Evolutionary conservation across 2,797 vertebrate species (phyloP).

Genomic region (Gymnoscopelus microlampas): DNA sequence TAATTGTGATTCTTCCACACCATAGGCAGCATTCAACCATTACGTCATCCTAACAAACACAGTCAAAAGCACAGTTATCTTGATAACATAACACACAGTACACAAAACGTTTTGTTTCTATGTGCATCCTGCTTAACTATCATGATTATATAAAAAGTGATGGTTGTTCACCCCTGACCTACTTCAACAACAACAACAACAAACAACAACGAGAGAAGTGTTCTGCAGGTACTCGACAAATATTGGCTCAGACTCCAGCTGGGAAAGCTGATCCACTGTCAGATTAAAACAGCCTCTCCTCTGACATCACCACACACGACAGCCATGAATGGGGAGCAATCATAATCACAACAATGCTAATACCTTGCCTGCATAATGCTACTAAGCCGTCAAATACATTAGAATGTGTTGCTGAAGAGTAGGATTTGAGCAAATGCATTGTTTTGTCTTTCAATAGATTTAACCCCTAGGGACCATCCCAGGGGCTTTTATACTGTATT

Average conservation of each 20-base stretch:
- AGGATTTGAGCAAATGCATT: slow-evolving; percentile 18
- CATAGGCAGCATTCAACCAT: too few species aligned
- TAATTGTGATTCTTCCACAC: too few species aligned
- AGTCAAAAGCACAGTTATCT: too few species aligned
- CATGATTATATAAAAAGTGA: too few species aligned
- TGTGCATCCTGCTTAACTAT: too few species aligned
- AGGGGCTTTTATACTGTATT: not conserved
- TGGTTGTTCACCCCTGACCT: too few species aligned
- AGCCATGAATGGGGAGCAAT: slow-evolving; percentile 32
- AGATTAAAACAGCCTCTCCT: slow-evolving; percentile 23
- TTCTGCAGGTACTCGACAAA: not conserved
- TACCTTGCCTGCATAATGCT: slow-evolving; percentile 32
- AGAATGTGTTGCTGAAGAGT: slow-evolving; percentile 12
- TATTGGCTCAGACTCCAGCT: slow-evolving; percentile 4
- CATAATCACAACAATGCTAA: slow-evolving; percentile 49
- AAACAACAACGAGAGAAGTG: not conserved
- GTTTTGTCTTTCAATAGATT: slow-evolving; percentile 46
- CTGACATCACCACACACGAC: slow-evolving; percentile 8
- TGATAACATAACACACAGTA: too few species aligned
- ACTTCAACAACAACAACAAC: too few species aligned
- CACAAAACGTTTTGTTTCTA: too few species aligned
- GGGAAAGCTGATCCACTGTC: not conserved
- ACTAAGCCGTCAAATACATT: slow-evolving; percentile 31
- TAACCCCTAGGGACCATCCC: slow-evolving; percentile 17
- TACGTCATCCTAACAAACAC: too few species aligned